phyloP scores from a whole-genome alignment of 2,888 invertebrate species.

The Spodoptera exigua region DNA sequence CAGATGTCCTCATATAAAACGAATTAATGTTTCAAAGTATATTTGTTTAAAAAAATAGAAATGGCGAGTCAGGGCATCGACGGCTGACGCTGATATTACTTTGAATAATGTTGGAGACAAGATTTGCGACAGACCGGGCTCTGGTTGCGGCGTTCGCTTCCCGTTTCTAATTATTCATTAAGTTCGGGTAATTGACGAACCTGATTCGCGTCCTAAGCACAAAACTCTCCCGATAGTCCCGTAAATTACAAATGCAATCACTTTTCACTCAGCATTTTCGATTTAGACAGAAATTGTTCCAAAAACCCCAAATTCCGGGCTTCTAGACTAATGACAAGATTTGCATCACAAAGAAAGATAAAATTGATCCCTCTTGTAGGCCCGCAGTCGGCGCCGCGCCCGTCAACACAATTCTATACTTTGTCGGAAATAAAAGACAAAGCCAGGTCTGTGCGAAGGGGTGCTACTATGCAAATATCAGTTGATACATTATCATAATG shows the following conservation, averaged over 20 bases:
- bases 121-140: too few species aligned
- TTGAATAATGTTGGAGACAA: too few species aligned
- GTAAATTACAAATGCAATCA: not conserved
- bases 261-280: constrained; percentile 4
- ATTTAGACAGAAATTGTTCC: constrained; percentile 17
- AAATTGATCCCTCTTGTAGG: constrained; percentile 44
- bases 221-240: too few species aligned
- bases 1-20: too few species aligned
- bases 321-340: constrained; percentile 43
- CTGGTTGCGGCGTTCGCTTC: too few species aligned
- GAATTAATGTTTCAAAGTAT: too few species aligned
- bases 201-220: too few species aligned
- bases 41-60: too few species aligned
- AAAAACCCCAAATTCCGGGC: constrained; percentile 32
- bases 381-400: constrained; percentile 18
- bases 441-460: constrained; percentile 41
- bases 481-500: constrained; percentile 45
- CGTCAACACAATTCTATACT: constrained; percentile 42
- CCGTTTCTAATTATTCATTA: too few species aligned
- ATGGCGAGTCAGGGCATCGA: too few species aligned
- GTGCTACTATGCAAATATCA: constrained; percentile 43
- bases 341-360: constrained; percentile 50
- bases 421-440: constrained; percentile 42
- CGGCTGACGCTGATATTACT: too few species aligned
- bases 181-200: too few species aligned